These are phyloP conservation scores for Epizoanthus ramosus DNA, from an alignment of 92 coral and sea anemone species.

Conservation along the genomic window DNA sequence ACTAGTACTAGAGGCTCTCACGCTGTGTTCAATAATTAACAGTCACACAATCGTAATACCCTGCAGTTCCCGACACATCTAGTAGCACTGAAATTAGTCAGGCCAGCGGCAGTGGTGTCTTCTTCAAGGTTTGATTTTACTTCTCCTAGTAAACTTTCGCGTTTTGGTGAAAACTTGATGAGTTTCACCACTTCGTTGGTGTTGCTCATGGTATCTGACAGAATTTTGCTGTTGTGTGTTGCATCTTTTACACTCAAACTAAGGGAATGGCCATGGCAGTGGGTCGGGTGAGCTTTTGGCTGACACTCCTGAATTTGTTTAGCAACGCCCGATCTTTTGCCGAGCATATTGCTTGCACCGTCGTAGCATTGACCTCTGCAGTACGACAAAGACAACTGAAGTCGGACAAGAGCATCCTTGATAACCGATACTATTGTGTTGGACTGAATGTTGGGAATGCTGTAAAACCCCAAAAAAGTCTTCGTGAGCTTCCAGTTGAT, in stretches of 20 bases:
- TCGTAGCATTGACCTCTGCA: constrained; percentile 51
- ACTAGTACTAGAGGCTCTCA: no score
- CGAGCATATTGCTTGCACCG: constrained; percentile 51
- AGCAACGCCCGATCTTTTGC: constrained; percentile 48
- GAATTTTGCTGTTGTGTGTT: constrained; percentile 51
- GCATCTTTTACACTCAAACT: no score
- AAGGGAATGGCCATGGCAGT: no score
- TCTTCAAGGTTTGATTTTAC: constrained; percentile 54
- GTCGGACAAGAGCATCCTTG: constrained; percentile 46
- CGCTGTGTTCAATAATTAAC: no score
- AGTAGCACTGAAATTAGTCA: constrained; percentile 43
- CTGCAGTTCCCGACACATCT: no score
- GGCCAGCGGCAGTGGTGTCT: constrained; percentile 45
- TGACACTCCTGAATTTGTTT: constrained; percentile 56
- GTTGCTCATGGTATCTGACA: constrained; percentile 62
- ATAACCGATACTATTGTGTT: constrained; percentile 45
- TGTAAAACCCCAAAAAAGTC: constrained; percentile 45
- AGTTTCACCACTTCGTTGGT: constrained; percentile 58
- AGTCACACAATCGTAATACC: no score
- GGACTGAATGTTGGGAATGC: constrained; percentile 45
- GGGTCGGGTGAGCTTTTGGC: constrained; percentile 64
- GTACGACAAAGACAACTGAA: constrained; percentile 35
- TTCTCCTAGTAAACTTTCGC: constrained; percentile 50
- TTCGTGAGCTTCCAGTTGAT: constrained; percentile 40
- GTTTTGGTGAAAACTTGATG: no score